phyloP scores from a whole-genome alignment of 2,113 vertebrate genomes.

The Ochotona princeps region DNA sequence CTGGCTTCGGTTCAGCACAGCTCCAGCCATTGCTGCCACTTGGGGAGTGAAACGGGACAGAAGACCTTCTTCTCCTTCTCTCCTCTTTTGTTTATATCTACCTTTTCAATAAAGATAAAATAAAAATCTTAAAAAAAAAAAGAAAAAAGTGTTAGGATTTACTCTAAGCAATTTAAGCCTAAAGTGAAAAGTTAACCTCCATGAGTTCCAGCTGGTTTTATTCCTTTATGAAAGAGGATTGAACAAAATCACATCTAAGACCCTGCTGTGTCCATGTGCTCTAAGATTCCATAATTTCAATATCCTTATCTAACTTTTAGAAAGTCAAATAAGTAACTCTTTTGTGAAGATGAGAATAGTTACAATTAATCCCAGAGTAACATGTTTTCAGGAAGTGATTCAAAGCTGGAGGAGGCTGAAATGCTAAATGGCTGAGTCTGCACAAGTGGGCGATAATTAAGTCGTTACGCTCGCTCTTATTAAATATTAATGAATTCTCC shows the following conservation, averaged over 20 bases:
- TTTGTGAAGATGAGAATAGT: slow-evolving; percentile 11
- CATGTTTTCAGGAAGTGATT: slow-evolving; percentile 68
- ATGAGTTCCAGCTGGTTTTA: background rate
- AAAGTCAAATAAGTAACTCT: background rate
- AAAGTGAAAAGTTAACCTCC: background rate
- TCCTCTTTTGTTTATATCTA: no score
- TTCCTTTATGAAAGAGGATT: background rate
- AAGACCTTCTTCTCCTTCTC: no score
- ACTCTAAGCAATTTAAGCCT: background rate
- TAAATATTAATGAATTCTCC: slow-evolving; percentile 75
- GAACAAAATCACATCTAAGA: background rate
- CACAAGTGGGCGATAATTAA: slow-evolving; percentile 66
- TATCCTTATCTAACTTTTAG: background rate
- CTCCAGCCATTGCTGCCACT: no score
- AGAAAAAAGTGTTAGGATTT: background rate
- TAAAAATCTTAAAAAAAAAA: background rate
- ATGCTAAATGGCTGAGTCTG: slow-evolving; percentile 69
- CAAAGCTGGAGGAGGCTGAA: slow-evolving; percentile 64
- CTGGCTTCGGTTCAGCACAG: no score
- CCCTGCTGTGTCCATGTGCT: background rate
- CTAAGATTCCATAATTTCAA: slow-evolving; percentile 29
- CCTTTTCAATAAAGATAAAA: no score
- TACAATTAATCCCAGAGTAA: slow-evolving; percentile 47
- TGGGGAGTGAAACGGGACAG: no score
- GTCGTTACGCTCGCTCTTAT: slow-evolving; percentile 62